Evolutionary conservation across 2,797 vertebrate genomes (phyloP).

Genomic region (Alcedo quadribrachys): DNA sequence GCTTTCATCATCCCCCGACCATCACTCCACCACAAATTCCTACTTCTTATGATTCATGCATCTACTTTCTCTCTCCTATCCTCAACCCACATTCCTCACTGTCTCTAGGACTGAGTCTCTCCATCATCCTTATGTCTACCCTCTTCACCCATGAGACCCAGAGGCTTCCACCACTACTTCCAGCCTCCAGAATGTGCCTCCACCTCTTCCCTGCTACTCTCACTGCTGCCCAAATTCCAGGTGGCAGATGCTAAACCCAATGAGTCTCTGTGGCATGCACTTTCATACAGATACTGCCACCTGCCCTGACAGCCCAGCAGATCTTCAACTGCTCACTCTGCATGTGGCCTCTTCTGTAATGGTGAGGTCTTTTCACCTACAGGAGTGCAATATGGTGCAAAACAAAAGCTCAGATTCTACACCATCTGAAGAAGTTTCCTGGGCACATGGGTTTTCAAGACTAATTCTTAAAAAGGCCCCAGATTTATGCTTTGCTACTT

Average conservation of each 20-base stretch:
- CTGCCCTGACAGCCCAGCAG: neutral
- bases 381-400: neutral
- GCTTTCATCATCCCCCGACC: slow-evolving; percentile 32
- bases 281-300: neutral
- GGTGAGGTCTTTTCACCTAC: neutral
- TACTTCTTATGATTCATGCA: neutral
- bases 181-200: fast-evolving
- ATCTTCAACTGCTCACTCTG: neutral
- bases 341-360: fast-evolving
- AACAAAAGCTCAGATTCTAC: neutral
- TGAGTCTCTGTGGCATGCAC: neutral
- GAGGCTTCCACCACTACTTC: neutral
- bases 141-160: neutral
- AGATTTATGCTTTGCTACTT: neutral
- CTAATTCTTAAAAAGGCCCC: neutral
- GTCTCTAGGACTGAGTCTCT: neutral
- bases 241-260: neutral
- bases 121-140: neutral
- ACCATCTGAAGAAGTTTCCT: neutral
- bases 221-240: neutral
- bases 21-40: slow-evolving; percentile 13
- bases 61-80: neutral
- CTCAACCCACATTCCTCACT: neutral
- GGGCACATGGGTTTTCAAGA: neutral
- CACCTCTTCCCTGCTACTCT: neutral